Evolutionary conservation across 2,888 invertebrate species (phyloP), one percentile per base, ranked within the genome.

Genomic region (Chymomyza fuscimana): DNA sequence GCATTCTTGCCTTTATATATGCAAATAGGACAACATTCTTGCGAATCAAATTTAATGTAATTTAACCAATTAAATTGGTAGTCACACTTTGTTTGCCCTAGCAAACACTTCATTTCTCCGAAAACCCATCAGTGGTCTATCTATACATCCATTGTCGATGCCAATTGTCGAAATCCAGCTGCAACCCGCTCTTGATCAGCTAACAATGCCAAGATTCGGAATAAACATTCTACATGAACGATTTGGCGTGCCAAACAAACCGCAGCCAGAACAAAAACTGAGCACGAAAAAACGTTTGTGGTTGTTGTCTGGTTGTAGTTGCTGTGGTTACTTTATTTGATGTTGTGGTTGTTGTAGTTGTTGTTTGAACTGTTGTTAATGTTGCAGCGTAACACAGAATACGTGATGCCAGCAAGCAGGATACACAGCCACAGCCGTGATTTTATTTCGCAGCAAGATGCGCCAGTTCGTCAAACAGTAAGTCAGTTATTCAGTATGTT

Each of bases 381-480:
- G 89, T 81, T 79, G 56, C 71, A 86, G 91, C 91, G 91, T 91
- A 91, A 91, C 91, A 91, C 89, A 91, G 91, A 91, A 91, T 91
- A 91, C 91, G 91, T 91, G 91, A 91, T 90, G 81, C 82, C 40
- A 76, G 60, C 60, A 15, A 54, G 54, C 16, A 54, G 22, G 58
- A 32, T 32, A 32, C 2, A 36, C 32, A 32, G 5, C 32, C 32
- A 60, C 1, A 81, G 80, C 85, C 85, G 88, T 84, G 85, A 86
- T 88, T 86, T 87, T 82, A 79, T 86, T 88, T 82, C 54, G 74
- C 73, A 72, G 67, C 75, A 75, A 72, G 75, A 76, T 69, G 75
- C 79, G 67, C 73, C 54, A 64, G 67, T 69, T 52, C 64, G 67
- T 75, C 75, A 82, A 78, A 56, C 74, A 25, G 32, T 54, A 69